Percentiles rank a stretch among this genome's conserved stretches.
Evolutionary conservation across 1,140 invertebrate genomes (phyloP).

Genomic region (Phenacoccus solenopsis): DNA sequence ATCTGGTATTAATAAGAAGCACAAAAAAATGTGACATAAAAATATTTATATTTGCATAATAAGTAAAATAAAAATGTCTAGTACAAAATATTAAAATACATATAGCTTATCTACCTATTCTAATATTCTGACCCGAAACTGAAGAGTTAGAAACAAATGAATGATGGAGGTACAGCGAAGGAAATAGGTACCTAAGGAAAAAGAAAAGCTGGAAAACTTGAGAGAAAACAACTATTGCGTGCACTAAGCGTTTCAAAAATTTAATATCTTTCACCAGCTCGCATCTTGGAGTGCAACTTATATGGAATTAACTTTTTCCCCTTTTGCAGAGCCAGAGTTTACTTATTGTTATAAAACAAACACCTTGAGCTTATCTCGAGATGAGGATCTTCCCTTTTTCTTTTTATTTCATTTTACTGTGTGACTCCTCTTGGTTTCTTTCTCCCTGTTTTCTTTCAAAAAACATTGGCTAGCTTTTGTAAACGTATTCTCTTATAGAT

Average conservation of each 20-base stretch:
- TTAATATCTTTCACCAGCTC: slow-evolving; percentile 12
- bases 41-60: too few relatives aligned
- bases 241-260: slow-evolving; percentile 7
- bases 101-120: too few relatives aligned
- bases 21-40: too few relatives aligned
- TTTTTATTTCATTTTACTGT: slow-evolving; percentile 5
- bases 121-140: too few relatives aligned
- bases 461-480: neutral
- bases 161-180: too few relatives aligned
- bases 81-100: too few relatives aligned
- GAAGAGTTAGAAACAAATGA: too few relatives aligned
- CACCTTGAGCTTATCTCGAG: slow-evolving; percentile 11
- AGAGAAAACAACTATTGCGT: neutral
- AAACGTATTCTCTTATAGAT: neutral
- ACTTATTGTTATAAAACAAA: slow-evolving; percentile 16
- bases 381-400: slow-evolving; percentile 11
- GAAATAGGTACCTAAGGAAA: too few relatives aligned
- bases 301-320: slow-evolving; percentile 12
- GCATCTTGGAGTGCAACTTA: neutral
- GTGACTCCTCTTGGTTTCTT: neutral
- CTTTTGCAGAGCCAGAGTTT: neutral
- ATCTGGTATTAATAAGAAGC: too few relatives aligned
- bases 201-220: too few relatives aligned
- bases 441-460: slow-evolving; percentile 6
- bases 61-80: too few relatives aligned